Conservation (phyloP, 2,797 vertebrate genomes). For the Ficedula albicollis region DNA sequence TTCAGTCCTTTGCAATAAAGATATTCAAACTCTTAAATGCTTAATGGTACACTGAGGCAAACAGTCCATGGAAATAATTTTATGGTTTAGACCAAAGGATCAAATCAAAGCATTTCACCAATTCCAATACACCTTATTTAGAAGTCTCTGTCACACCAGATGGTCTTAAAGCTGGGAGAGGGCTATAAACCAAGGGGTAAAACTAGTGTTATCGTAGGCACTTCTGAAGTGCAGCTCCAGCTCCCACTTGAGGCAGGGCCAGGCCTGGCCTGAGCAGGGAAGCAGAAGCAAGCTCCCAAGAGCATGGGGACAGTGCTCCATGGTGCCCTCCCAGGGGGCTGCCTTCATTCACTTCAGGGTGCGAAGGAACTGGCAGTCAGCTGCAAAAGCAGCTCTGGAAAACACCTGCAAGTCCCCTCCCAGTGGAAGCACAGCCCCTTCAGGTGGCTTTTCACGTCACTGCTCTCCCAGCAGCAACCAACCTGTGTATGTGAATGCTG, state of each 20-base stretch:
- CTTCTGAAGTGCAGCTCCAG: neutral
- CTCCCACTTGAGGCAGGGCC: neutral
- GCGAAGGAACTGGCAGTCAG: accelerated
- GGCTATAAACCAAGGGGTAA: neutral
- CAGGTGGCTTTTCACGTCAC: neutral
- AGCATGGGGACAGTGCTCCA: accelerated
- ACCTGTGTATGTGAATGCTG: accelerated
- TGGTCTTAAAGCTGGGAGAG: neutral
- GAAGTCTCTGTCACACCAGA: neutral
- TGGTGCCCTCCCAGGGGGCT: neutral
- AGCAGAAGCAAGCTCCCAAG: accelerated
- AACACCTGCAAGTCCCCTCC: neutral
- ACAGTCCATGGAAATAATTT: neutral
- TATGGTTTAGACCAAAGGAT: neutral
- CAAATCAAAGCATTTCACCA: neutral
- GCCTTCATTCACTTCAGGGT: neutral
- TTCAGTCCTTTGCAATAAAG: neutral
- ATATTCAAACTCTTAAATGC: neutral
- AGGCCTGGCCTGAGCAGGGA: neutral
- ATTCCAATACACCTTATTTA: neutral
- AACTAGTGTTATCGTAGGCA: neutral
- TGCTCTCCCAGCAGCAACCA: neutral
- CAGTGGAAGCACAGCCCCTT: neutral
- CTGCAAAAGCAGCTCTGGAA: neutral
- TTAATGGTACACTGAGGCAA: neutral